Percentiles rank a stretch among this genome's conserved stretches.
phyloP scores from a whole-genome alignment of 2,888 invertebrate genomes.

The Chouioia cunea region DNA sequence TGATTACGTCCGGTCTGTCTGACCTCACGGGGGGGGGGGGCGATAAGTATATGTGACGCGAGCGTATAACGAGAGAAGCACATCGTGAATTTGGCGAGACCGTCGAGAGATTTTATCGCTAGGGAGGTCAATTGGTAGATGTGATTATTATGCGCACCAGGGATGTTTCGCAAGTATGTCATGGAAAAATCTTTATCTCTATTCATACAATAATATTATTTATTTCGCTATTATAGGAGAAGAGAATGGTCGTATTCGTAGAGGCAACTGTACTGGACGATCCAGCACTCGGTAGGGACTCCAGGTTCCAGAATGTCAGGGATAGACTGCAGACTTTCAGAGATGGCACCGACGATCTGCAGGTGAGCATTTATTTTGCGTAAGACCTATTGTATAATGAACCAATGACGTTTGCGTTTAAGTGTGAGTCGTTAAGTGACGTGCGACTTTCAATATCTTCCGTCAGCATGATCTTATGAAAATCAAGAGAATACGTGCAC shows the following conservation, averaged over 20 bases:
- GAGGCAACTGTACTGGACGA: conserved; percentile 93
- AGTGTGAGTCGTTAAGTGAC: neutral
- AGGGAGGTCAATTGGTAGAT: neutral
- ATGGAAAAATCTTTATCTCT: conserved; percentile 32
- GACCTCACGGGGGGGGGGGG: conserved; percentile 10
- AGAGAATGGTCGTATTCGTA: conserved; percentile 95
- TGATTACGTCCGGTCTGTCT: conserved; percentile 10
- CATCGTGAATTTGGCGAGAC: neutral
- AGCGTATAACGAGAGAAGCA: neutral
- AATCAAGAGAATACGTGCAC: neutral
- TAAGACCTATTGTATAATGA: neutral
- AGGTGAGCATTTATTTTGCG: conserved; percentile 68
- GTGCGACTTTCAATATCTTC: neutral
- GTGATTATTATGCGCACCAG: neutral
- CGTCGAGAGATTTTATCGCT: neutral
- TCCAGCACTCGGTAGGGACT: conserved; percentile 79
- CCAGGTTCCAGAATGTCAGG: conserved; percentile 81
- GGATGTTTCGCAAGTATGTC: neutral
- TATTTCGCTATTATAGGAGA: conserved; percentile 76
- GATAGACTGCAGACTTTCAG: conserved; percentile 87
- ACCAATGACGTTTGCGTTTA: neutral
- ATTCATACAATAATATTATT: neutral
- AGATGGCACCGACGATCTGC: conserved; percentile 91
- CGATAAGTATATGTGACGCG: neutral
- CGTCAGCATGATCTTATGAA: neutral